Base-by-base conservation (phyloP, 2,797 vertebrate genomes). In the Sebastes trivittatus region DNA sequence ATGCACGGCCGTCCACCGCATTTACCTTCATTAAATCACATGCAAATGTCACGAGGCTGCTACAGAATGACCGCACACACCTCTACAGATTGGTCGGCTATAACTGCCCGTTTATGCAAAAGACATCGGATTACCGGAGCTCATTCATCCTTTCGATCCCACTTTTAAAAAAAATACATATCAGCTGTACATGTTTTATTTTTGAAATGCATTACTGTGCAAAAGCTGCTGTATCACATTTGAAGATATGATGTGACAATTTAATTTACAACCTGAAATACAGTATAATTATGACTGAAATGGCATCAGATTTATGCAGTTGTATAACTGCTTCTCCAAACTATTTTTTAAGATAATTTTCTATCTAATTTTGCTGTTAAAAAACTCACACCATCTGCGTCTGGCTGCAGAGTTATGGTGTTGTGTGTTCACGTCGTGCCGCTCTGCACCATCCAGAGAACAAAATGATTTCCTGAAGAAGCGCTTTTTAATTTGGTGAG, bases 1-100 rank as follows among this genome's bases (percentile, higher is more conserved):
- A 60, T 70, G 76, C 61, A 75, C 63, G 1, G n/a, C 60, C 4
- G 1, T 36, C 13, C 8, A 8, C 59, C 11, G 30, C 56, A 42
- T 72, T 77, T 72, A 82, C 68, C 22, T 63, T 66, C 14, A 82
- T 58, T 52, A 74, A 36, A 36, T 72, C 16, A 23, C 49, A 58
- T 63, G 36, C 58, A 59, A 58, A 59, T 10, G 27, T 29, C 58
- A 73, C 66, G 18, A 67, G n/a, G 29, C 36, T 59, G 29, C 16
- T 42, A 36, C 7, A 67, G 10, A 61, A 42, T 30, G 55, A 27
- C 23, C 7, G 8, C 11, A 29, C 66, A 62, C n/a, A 64, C 13
- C 6, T 25, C 9, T 29, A 65, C 52, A 56, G 20, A 22, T n/a
- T 11, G 23, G 25, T 69, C 25, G 38, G 22, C 36, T 64, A 2